A percentile compares a stretch with the other conserved stretches of the same genome.
Evolutionary conservation across 2,113 vertebrate genomes (phyloP).

Genomic region (Anoura caudifer): DNA sequence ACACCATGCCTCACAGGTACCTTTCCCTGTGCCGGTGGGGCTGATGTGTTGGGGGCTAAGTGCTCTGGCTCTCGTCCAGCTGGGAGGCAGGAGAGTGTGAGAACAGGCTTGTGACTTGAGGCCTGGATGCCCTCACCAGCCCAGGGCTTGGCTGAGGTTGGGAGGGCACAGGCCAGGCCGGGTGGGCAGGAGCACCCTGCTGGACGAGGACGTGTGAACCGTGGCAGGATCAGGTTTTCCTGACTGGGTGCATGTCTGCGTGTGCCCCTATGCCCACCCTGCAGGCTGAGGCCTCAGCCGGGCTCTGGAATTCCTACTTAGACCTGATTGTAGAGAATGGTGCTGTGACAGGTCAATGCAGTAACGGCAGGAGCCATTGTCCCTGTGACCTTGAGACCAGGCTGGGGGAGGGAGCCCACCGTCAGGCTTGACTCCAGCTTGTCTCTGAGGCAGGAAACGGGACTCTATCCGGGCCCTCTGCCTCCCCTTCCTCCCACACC

Average conservation of each 20-base stretch:
- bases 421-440: background rate
- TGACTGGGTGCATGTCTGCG: rapidly evolving
- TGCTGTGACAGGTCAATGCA: conserved; percentile 89
- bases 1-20: rapidly evolving
- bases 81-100: background rate
- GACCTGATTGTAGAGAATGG: conserved; percentile 87
- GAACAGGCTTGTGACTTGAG: background rate
- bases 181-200: background rate
- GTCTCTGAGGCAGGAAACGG: background rate
- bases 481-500: rapidly evolving
- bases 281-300: conserved; percentile 59
- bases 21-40: background rate
- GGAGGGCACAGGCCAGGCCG: background rate
- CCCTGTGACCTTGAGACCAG: background rate
- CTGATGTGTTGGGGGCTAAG: background rate
- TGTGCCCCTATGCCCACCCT: rapidly evolving
- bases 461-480: background rate
- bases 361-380: conserved; percentile 65
- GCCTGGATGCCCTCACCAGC: background rate
- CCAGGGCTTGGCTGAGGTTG: background rate
- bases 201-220: background rate
- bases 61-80: background rate
- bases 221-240: background rate
- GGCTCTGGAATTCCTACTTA: conserved; percentile 85
- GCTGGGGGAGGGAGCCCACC: background rate